phyloP scores from a whole-genome alignment of 2,888 invertebrate genomes.

The Anagyrus pseudococci region DNA sequence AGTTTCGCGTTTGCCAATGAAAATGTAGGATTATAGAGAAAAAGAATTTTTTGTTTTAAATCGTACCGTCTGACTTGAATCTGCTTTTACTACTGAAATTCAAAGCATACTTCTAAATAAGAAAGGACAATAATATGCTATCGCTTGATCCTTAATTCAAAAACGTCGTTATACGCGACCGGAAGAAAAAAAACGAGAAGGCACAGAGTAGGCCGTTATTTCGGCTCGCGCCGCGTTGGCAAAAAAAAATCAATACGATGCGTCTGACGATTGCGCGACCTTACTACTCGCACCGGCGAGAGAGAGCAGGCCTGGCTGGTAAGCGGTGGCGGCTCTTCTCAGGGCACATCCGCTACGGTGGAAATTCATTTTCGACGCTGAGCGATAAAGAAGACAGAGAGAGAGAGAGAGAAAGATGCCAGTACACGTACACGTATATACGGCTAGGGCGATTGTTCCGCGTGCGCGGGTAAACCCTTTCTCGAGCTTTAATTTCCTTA shows the following conservation, averaged over 20 bases:
- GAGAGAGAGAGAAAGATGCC: too few species aligned
- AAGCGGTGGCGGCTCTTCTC: too few species aligned
- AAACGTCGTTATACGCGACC: neutral
- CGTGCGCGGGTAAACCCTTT: neutral
- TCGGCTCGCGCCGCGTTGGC: slow-evolving; percentile 11
- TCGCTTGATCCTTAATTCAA: too few species aligned
- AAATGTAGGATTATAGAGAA: slow-evolving; percentile 7
- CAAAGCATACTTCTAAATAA: too few species aligned
- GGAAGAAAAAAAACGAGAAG: neutral
- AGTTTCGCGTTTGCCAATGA: slow-evolving; percentile 25
- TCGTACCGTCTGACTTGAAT: too few species aligned
- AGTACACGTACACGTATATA: neutral
- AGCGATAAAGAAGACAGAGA: too few species aligned
- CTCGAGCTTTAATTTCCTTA: slow-evolving; percentile 20
- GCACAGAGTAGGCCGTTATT: slow-evolving; percentile 16
- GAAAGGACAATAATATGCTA: too few species aligned
- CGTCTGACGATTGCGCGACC: slow-evolving; percentile 36
- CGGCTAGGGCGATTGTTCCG: neutral
- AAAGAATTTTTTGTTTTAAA: too few species aligned
- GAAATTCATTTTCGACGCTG: too few species aligned
- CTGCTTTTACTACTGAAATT: too few species aligned
- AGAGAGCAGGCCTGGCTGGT: too few species aligned
- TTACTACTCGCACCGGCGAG: slow-evolving; percentile 29
- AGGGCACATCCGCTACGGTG: too few species aligned
- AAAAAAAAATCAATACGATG: slow-evolving; percentile 37